A percentile compares a stretch with the other conserved stretches of the same genome.
Evolutionary conservation across 2,113 vertebrate genomes (phyloP).

Genomic region (Prietella phreatophila): DNA sequence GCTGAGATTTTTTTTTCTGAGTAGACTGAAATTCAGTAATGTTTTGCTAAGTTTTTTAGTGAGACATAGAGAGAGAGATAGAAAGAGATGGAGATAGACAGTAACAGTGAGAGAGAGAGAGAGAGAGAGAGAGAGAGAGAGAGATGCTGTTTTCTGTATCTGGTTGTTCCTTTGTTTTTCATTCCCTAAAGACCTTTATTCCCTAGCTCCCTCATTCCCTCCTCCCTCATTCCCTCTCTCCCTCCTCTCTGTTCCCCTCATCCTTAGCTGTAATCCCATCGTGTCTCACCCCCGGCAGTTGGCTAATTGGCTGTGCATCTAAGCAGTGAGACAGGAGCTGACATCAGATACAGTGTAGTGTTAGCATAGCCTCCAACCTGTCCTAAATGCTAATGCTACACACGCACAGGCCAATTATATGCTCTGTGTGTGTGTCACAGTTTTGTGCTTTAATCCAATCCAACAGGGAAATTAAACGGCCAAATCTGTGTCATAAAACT

Average conservation of each 20-base stretch:
- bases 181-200: slow-evolving; percentile 20
- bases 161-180: neutral
- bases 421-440: slow-evolving; percentile 30
- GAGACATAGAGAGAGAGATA: neutral
- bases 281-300: slow-evolving; percentile 56
- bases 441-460: slow-evolving; percentile 13
- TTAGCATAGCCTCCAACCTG: slow-evolving; percentile 69
- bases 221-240: neutral
- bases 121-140: slow-evolving; percentile 37
- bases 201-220: slow-evolving; percentile 43
- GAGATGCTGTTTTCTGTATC: neutral
- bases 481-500: slow-evolving; percentile 11
- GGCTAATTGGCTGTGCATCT: slow-evolving; percentile 74
- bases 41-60: neutral
- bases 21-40: neutral
- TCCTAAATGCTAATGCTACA: slow-evolving; percentile 64
- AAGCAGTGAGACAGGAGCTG: slow-evolving; percentile 71
- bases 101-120: neutral
- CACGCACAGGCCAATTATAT: too few relatives aligned
- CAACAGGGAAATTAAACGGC: slow-evolving; percentile 11
- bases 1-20: neutral
- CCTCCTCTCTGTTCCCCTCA: slow-evolving; percentile 49
- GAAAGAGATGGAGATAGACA: neutral
- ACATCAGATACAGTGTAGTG: slow-evolving; percentile 71
- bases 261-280: slow-evolving; percentile 69